phyloP scores from a whole-genome alignment of 2,113 vertebrate genomes.

The Tympanuchus pallidicinctus region DNA sequence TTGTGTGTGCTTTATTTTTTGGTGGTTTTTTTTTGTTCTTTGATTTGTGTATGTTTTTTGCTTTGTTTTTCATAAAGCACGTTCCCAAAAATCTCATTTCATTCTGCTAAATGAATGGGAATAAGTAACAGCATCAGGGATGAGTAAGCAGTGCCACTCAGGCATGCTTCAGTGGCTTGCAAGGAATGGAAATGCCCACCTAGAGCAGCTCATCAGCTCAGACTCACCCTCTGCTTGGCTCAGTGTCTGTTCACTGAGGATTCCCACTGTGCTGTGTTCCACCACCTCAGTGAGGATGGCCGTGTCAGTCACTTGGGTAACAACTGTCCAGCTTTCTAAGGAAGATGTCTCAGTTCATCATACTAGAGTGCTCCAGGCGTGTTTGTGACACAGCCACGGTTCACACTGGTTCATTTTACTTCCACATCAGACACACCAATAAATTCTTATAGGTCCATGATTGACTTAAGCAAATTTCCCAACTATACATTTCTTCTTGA shows the following conservation, averaged over 20 bases:
- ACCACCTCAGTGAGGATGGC: not conserved
- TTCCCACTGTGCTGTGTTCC: slow-evolving; percentile 27
- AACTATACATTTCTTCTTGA: not conserved
- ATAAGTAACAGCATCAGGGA: slow-evolving; percentile 11
- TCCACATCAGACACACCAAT: not conserved
- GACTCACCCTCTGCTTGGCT: slow-evolving; percentile 23
- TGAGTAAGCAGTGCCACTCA: slow-evolving; percentile 46
- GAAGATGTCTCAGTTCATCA: not conserved
- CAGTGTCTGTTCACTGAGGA: not conserved
- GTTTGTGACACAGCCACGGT: not conserved
- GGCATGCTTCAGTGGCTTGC: not conserved
- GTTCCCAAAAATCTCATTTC: not conserved
- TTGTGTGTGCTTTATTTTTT: not conserved
- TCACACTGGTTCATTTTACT: not conserved
- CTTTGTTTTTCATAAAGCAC: not conserved
- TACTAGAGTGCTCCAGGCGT: not conserved
- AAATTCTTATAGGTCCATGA: not conserved
- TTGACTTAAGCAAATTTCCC: not conserved
- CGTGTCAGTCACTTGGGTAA: not conserved
- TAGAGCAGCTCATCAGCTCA: not conserved
- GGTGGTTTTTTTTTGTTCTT: not conserved
- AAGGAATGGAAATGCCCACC: not conserved
- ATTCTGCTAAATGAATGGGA: not conserved
- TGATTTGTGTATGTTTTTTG: not conserved
- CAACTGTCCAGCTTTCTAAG: not conserved